These are phyloP conservation scores for Dryobota labecula DNA, from an alignment of 2,888 invertebrate species.

Conservation along the genomic window DNA sequence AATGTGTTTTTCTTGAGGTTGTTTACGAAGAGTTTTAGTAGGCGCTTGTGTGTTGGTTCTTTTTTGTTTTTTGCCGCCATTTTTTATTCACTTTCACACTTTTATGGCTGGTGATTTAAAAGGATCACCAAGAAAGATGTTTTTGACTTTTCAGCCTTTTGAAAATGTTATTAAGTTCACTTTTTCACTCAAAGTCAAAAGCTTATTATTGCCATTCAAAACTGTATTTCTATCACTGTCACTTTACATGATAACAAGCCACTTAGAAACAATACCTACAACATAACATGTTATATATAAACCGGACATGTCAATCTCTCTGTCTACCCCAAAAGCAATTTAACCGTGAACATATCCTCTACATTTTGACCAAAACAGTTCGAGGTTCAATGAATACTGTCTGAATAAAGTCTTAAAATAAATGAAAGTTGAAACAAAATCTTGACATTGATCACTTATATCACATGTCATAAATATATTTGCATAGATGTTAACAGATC, in stretches of 20 bases:
- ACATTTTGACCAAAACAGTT: slow-evolving; percentile 48
- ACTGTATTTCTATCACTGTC: not conserved
- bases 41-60: slow-evolving; percentile 71
- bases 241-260: not conserved
- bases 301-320: not conserved
- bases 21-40: slow-evolving; percentile 78
- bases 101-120: too few species aligned
- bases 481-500: slow-evolving; percentile 22
- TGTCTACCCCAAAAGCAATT: slow-evolving; percentile 20
- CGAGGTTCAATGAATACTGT: slow-evolving; percentile 38
- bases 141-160: too few species aligned
- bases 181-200: not conserved
- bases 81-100: slow-evolving; percentile 47
- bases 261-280: not conserved
- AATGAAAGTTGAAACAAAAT: slow-evolving; percentile 59
- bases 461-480: slow-evolving; percentile 55
- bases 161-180: not conserved
- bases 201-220: not conserved
- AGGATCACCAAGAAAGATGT: too few species aligned
- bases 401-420: slow-evolving; percentile 49
- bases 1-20: slow-evolving; percentile 83
- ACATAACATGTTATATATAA: not conserved
- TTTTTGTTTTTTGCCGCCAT: slow-evolving; percentile 76
- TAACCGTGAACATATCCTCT: slow-evolving; percentile 21
- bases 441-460: slow-evolving; percentile 57